A percentile compares a stretch with the other conserved stretches of the same genome.
These are phyloP conservation scores for Platichthys flesus DNA, from an alignment of 2,113 vertebrate species.

Conservation along the genomic window DNA sequence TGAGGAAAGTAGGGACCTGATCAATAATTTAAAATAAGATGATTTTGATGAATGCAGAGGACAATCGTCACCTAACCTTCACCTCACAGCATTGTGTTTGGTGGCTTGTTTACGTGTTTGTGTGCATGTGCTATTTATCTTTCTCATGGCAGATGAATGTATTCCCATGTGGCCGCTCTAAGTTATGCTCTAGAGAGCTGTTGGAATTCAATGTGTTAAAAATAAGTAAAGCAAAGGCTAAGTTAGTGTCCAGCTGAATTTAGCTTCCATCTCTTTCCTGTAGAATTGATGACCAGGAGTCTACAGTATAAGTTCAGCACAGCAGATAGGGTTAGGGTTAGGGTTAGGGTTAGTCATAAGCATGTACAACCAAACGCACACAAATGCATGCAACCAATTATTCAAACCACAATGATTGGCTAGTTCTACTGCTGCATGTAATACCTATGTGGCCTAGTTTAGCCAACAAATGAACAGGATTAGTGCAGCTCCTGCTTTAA, in stretches of 20 bases:
- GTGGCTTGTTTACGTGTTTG: slow-evolving; percentile 18
- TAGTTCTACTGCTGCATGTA: slow-evolving; percentile 65
- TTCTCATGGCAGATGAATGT: slow-evolving; percentile 28
- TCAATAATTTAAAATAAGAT: slow-evolving; percentile 77
- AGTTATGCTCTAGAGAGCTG: slow-evolving; percentile 35
- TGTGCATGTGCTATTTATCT: slow-evolving; percentile 19
- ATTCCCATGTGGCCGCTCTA: slow-evolving; percentile 44
- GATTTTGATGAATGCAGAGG: slow-evolving; percentile 63
- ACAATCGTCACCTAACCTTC: slow-evolving; percentile 53
- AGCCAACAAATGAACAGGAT: slow-evolving; percentile 72
- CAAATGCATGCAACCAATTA: slow-evolving; percentile 23
- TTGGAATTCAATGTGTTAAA: slow-evolving; percentile 50
- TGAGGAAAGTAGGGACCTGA: slow-evolving; percentile 58
- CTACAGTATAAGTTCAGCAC: slow-evolving; percentile 13
- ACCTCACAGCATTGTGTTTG: slow-evolving; percentile 38
- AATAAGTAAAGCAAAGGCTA: slow-evolving; percentile 27
- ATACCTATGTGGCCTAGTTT: slow-evolving; percentile 77
- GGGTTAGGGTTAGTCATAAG: background rate
- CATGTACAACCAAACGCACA: slow-evolving; percentile 23
- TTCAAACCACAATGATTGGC: slow-evolving; percentile 70
- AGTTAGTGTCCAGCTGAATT: slow-evolving; percentile 33
- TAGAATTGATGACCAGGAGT: slow-evolving; percentile 30
- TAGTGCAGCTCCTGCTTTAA: slow-evolving; percentile 51
- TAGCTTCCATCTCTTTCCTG: slow-evolving; percentile 13
- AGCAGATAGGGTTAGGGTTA: slow-evolving; percentile 59